Percentiles rank a stretch among this genome's conserved stretches.
Conservation (phyloP, 2,888 invertebrate species). For the Eugnorisma glareosa region DNA sequence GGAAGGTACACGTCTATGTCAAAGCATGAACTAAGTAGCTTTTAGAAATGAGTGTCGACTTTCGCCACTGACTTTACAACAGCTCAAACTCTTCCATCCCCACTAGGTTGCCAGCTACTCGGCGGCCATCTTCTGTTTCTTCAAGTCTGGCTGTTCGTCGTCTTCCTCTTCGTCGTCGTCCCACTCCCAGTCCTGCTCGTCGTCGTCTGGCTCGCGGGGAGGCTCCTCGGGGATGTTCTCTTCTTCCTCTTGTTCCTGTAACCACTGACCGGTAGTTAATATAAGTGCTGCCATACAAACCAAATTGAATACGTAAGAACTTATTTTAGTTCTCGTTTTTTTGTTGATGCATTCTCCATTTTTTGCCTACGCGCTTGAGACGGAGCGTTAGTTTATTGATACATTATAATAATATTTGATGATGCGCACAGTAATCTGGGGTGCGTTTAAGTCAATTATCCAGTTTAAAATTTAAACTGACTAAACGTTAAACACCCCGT, state of each 20-base stretch:
- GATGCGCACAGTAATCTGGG: neutral
- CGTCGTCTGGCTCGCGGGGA: slow-evolving; percentile 73
- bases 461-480: too few species aligned
- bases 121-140: slow-evolving; percentile 68
- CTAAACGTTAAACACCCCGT: too few species aligned
- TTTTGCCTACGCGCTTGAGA: neutral
- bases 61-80: neutral
- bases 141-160: slow-evolving; percentile 78
- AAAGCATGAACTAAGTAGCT: neutral
- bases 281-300: neutral
- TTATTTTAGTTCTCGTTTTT: neutral
- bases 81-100: neutral
- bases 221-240: slow-evolving; percentile 70
- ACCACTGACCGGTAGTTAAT: neutral
- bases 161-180: slow-evolving; percentile 86
- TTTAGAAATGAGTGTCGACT: neutral
- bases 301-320: neutral
- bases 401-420: neutral
- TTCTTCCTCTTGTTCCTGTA: slow-evolving; percentile 75
- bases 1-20: neutral
- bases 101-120: slow-evolving; percentile 21
- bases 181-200: slow-evolving; percentile 85
- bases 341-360: neutral
- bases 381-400: neutral
- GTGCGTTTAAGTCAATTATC: too few species aligned